phyloP scores from a whole-genome alignment of 2,888 invertebrate species.

The Drosophila antonietae region DNA sequence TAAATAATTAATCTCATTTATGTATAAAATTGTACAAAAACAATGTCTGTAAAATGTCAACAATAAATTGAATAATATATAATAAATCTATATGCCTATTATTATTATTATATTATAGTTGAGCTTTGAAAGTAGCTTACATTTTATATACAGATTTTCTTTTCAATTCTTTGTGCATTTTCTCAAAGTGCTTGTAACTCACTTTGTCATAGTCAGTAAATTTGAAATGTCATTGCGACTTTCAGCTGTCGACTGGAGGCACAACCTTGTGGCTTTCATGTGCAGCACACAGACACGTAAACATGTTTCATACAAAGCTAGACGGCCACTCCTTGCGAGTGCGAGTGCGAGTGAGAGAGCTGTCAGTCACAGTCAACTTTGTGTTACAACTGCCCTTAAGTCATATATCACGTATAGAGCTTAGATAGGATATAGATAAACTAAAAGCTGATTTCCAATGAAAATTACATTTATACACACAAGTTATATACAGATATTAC shows the following conservation, averaged over 20 bases:
- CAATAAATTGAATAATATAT: not conserved
- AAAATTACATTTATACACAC: not conserved
- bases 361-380: constrained; percentile 37
- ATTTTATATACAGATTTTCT: constrained; percentile 35
- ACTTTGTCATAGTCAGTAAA: constrained; percentile 78
- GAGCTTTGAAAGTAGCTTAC: not conserved
- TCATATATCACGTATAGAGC: constrained; percentile 3
- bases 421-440: not conserved
- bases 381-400: constrained; percentile 9
- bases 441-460: not conserved
- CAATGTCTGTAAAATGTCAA: not conserved
- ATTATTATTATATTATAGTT: not conserved
- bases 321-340: constrained; percentile 17
- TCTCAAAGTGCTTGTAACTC: constrained; percentile 75
- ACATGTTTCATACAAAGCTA: not conserved
- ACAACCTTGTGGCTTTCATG: constrained; percentile 74
- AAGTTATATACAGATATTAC: not conserved
- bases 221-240: constrained; percentile 75
- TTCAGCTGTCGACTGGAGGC: constrained; percentile 63
- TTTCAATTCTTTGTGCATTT: constrained; percentile 55
- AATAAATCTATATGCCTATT: not conserved
- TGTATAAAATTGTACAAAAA: no score
- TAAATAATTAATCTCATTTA: no score
- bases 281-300: constrained; percentile 32
- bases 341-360: constrained; percentile 25